Percentiles rank a stretch among this genome's conserved stretches.
These are phyloP conservation scores for Oenanthe oenanthe DNA, from an alignment of 2,113 vertebrate genomes.

Conservation along the genomic window DNA sequence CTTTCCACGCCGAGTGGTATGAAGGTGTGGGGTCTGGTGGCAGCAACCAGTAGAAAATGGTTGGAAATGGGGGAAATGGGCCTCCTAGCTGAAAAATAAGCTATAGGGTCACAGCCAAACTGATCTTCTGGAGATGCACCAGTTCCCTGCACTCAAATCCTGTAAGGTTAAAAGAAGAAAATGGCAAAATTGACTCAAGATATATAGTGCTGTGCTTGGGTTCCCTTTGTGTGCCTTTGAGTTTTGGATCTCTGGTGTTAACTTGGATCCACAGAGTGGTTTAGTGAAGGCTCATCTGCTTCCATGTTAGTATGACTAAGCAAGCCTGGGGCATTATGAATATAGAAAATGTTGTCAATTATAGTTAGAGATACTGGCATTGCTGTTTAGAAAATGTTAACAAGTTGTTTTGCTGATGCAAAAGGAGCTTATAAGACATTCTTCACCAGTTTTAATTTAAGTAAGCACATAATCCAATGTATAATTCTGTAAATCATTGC, in stretches of 20 bases:
- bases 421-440: conserved; percentile 32
- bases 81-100: not conserved
- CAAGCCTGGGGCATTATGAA: not conserved
- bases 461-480: conserved; percentile 41
- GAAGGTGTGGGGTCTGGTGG: not conserved
- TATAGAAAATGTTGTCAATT: conserved; percentile 6
- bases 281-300: not conserved
- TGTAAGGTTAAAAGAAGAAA: not conserved
- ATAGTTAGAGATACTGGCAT: not conserved
- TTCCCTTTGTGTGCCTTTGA: not conserved
- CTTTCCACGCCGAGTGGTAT: not conserved
- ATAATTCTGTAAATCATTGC: conserved; percentile 54
- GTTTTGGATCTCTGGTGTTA: not conserved
- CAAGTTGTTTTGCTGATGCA: conserved; percentile 33
- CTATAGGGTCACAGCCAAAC: not conserved
- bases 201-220: not conserved
- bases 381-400: not conserved
- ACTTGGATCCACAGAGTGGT: not conserved
- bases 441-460: conserved; percentile 48
- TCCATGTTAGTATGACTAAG: not conserved
- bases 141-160: not conserved
- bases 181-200: not conserved
- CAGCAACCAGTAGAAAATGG: not conserved
- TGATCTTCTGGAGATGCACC: not conserved
- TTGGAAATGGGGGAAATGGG: not conserved